Evolutionary conservation across 2,888 invertebrate genomes (phyloP).

Genomic region (Erebia epiphron): DNA sequence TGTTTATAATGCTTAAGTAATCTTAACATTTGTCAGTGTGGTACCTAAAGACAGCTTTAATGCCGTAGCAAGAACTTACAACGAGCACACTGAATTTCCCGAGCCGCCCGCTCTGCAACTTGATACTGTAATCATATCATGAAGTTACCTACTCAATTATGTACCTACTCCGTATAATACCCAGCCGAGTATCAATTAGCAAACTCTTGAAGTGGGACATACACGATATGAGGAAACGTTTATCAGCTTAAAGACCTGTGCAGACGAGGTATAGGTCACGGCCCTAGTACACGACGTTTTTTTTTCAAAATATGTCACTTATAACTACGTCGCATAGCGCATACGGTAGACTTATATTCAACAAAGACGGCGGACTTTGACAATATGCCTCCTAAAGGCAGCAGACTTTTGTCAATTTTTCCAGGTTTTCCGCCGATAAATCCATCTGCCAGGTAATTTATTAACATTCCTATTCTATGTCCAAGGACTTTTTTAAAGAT

Average conservation of each 20-base stretch:
- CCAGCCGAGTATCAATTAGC: constrained; percentile 39
- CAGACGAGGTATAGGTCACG: not conserved
- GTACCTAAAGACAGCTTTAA: constrained; percentile 7
- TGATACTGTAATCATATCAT: constrained; percentile 39
- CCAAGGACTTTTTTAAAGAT: no score
- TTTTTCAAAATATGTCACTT: no score
- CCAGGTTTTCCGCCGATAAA: no score
- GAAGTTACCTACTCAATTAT: constrained; percentile 42
- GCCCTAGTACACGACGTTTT: no score
- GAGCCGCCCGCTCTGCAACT: constrained; percentile 15
- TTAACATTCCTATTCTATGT: no score
- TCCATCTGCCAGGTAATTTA: no score
- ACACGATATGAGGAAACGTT: constrained; percentile 37
- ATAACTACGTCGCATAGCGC: no score
- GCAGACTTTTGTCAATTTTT: no score
- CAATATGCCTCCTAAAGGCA: no score
- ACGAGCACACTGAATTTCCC: constrained; percentile 24
- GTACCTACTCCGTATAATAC: constrained; percentile 35
- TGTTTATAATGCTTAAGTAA: constrained; percentile 9
- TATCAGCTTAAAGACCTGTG: constrained; percentile 27
- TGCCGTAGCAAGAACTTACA: constrained; percentile 13
- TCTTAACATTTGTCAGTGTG: constrained; percentile 14
- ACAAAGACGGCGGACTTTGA: no score
- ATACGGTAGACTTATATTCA: no score
- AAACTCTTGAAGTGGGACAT: constrained; percentile 35